phyloP scores from a whole-genome alignment of 2,888 invertebrate species.

The Hedya salicella region DNA sequence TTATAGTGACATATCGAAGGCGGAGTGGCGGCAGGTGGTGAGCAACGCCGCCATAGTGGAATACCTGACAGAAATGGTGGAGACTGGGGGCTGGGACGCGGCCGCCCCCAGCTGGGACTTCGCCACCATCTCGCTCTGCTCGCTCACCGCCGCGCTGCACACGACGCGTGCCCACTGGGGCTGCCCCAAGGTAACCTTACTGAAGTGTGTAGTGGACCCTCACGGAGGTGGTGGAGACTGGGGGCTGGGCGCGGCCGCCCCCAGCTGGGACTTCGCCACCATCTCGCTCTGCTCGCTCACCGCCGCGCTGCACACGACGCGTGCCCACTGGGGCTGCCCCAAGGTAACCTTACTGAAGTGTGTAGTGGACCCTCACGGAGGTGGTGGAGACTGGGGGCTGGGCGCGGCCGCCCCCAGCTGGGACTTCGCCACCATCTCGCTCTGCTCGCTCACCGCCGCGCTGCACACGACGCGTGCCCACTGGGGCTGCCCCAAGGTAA shows the following conservation, averaged over 20 bases:
- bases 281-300: constrained; percentile 89
- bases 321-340: constrained; percentile 68
- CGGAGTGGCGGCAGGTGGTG: constrained; percentile 49
- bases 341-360: constrained; percentile 83
- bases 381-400: constrained; percentile 56
- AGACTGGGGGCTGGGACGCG: constrained; percentile 61
- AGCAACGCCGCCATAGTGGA: constrained; percentile 57
- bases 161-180: constrained; percentile 66
- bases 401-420: constrained; percentile 83
- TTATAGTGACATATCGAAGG: constrained; percentile 49
- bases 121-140: constrained; percentile 87
- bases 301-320: constrained; percentile 76
- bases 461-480: constrained; percentile 66
- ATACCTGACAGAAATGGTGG: constrained; percentile 52
- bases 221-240: constrained; percentile 47
- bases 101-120: constrained; percentile 89
- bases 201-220: constrained; percentile 56
- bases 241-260: constrained; percentile 67
- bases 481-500: constrained; percentile 83
- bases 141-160: constrained; percentile 86
- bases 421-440: constrained; percentile 90
- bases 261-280: constrained; percentile 90
- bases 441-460: constrained; percentile 88
- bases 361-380: constrained; percentile 52
- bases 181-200: constrained; percentile 81